Percentiles rank a stretch among this genome's conserved stretches.
phyloP scores from a whole-genome alignment of 1,140 invertebrate species.

The Dreissena polymorpha region DNA sequence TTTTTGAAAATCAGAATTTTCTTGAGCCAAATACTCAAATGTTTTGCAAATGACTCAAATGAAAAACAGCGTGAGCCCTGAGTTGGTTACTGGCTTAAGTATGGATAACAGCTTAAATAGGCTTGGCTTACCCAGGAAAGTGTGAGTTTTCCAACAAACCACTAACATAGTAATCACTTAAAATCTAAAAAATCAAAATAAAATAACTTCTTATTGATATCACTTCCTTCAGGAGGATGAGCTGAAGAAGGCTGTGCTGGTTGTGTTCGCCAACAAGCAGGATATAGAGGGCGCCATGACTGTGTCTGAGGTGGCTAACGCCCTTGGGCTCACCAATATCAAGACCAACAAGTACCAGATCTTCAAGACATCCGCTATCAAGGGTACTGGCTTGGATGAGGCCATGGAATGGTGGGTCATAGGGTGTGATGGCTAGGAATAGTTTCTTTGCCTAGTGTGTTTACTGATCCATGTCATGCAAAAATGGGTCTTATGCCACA shows the following conservation, averaged over 20 bases:
- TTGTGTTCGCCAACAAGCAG: conserved; percentile 99
- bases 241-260: conserved; percentile 94
- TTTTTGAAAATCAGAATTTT: too few species aligned
- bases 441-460: neutral
- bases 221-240: conserved; percentile 92
- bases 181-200: too few species aligned
- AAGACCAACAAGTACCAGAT: conserved; percentile 99
- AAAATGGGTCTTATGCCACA: too few species aligned
- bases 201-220: too few species aligned
- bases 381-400: conserved; percentile 98
- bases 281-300: conserved; percentile 98
- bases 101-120: too few species aligned
- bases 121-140: too few species aligned
- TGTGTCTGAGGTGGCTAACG: conserved; percentile 97
- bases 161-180: too few species aligned
- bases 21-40: too few species aligned
- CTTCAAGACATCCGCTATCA: conserved; percentile 99
- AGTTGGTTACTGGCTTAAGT: too few species aligned
- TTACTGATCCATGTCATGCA: neutral
- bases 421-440: neutral
- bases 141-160: too few species aligned
- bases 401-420: conserved; percentile 96
- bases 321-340: conserved; percentile 94
- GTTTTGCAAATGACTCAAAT: too few species aligned
- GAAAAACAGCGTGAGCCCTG: too few species aligned